A percentile compares a stretch with the other conserved stretches of the same genome.
These are phyloP conservation scores for Thrips palmi DNA, from an alignment of 1,140 invertebrate species.

Conservation along the genomic window DNA sequence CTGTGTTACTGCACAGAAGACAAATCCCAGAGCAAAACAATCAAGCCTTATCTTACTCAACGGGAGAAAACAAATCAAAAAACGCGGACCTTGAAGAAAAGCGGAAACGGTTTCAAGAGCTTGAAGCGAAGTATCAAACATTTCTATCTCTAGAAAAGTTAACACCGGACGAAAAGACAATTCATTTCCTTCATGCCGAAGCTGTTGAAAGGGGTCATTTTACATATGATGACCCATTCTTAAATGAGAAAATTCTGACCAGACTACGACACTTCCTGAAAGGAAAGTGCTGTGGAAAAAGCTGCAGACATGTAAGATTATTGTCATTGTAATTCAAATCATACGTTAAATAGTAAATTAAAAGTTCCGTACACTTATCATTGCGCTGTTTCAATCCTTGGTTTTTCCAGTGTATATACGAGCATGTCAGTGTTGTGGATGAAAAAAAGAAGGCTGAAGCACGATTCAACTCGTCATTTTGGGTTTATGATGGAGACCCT, in stretches of 20 bases:
- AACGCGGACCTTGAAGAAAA: not conserved
- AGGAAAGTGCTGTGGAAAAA: conserved; percentile 19
- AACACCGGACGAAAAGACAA: conserved; percentile 14
- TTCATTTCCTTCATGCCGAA: conserved; percentile 15
- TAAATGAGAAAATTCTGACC: conserved; percentile 16
- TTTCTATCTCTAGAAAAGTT: conserved; percentile 12
- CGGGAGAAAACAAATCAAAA: no score
- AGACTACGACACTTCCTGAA: conserved; percentile 18
- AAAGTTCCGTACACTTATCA: no score
- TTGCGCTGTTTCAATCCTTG: no score
- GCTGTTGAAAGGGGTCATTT: conserved; percentile 18
- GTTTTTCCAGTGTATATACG: conserved; percentile 6
- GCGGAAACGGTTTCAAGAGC: conserved; percentile 14
- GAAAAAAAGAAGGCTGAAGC: not conserved
- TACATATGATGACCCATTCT: conserved; percentile 19
- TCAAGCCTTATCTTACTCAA: no score
- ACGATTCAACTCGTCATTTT: conserved; percentile 10
- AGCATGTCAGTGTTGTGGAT: conserved; percentile 1
- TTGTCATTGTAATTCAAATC: conserved; percentile 6
- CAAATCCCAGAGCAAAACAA: no score
- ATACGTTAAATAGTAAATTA: not conserved
- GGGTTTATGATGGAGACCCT: conserved; percentile 6
- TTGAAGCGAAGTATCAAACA: conserved; percentile 12
- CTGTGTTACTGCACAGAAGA: no score
- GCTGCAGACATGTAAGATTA: conserved; percentile 19